phyloP scores from a whole-genome alignment of 1,140 invertebrate genomes.

The Drosophila nasuta region DNA sequence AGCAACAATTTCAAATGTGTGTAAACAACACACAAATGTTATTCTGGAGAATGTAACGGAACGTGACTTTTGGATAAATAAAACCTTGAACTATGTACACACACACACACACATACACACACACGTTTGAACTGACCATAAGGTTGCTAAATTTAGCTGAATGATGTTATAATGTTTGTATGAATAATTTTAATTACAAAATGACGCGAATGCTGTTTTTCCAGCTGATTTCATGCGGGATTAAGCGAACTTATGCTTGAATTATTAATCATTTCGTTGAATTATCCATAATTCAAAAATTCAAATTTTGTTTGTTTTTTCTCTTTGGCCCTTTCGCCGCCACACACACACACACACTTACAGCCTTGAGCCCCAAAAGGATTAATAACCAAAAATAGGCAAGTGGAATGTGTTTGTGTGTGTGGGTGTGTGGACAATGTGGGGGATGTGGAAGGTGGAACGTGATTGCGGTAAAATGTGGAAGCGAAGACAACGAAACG shows the following conservation, averaged over 20 bases:
- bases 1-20: slow-evolving; percentile 21
- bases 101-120: neutral
- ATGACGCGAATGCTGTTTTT: neutral
- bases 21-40: slow-evolving; percentile 22
- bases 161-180: slow-evolving; percentile 35
- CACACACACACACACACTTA: too few species aligned
- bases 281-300: slow-evolving; percentile 8
- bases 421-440: neutral
- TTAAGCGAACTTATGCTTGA: neutral
- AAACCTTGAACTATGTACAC: slow-evolving; percentile 6
- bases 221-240: slow-evolving; percentile 1
- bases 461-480: neutral
- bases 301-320: slow-evolving; percentile 1
- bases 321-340: neutral
- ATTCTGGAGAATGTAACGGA: slow-evolving; percentile 23
- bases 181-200: slow-evolving; percentile 15
- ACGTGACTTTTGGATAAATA: slow-evolving; percentile 9
- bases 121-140: neutral
- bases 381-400: slow-evolving; percentile 58
- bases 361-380: slow-evolving; percentile 11
- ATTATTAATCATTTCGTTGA: neutral
- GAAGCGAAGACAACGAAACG: neutral
- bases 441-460: neutral
- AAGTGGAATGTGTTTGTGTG: neutral
- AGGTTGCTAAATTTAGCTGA: slow-evolving; percentile 39